Evolutionary conservation across 2,888 invertebrate genomes (phyloP), one percentile per base, ranked within the genome.

Genomic region (Litoditis marina): DNA sequence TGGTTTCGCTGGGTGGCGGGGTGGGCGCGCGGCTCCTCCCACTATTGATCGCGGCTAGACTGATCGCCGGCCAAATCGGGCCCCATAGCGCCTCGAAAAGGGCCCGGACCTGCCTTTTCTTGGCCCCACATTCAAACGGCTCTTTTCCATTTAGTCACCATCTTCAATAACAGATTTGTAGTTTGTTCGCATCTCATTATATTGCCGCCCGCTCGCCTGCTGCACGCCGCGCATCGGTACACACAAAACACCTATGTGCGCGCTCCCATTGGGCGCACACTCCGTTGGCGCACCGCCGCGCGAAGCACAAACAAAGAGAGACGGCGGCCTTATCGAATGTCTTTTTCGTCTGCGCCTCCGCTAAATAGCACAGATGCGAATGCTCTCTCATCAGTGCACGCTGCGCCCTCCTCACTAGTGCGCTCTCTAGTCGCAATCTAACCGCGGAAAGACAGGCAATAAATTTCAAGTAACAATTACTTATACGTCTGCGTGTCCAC

Each of bases 151-250:
- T 47, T n/a, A 34, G 51, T 54, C 60, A 61, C 54, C 49, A 54
- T 61, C 60, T 61, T 61, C 60, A 61, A 61, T 61, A 61, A 61
- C 60, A 61, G 60, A 61, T 61, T 61, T 61, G 60, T 61, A 61
- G 60, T 61, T 61, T 61, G 60, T 54, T 61, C 60, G 60, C 54
- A 61, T 61, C 60, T 61, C 60, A 61, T 61, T 61, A n/a, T n/a
- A 61, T 55, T 54, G 55, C 54, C 54, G 36, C 49, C 54, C 47
- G 47, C 39, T 31, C 51, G 60, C 51, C 31, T 36, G 39, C 36
- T 46, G 46, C 49, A 44, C 54, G 47, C 54, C 60, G 54, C 54
- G 54, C 60, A 47, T 51, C 52, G 60, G 31, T 54, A 54, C 54
- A 54, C 60, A 52, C 30, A 39, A 44, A 60, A 25, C 36, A 31